Base-by-base conservation (phyloP, 2,113 vertebrate genomes). In the Rhynchopsitta pachyrhyncha region DNA sequence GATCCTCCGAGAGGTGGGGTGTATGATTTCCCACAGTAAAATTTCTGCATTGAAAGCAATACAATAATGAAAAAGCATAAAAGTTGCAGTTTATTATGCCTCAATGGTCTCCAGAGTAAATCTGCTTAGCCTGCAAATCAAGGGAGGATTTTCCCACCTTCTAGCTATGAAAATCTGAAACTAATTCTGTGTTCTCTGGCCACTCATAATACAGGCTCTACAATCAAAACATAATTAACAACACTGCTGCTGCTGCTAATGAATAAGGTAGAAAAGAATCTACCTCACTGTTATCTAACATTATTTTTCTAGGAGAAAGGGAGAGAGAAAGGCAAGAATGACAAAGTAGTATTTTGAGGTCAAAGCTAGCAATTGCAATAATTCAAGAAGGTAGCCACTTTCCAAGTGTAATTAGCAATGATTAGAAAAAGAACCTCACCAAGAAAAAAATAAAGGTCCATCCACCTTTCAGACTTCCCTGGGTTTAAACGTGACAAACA, bases 181-280 rank as follows among this genome's bases (percentile, higher is more conserved):
- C 66, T 86, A 94, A 95, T 95, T 96, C 78, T 90, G 92, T 96
- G 93, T 95, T 96, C 85, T 92, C 85, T 81, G 93, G 74, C 86
- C 77, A 79, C 74, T 83, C 88, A 64, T 83, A 90, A 95, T 78
- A 86, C n/a, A 75, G 68, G 29, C 55, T 94, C 60, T 78, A 60
- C 86, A 96, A 95, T 88, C 95, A 90, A 88, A 97, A 96, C 73
- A 90, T 78, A 95, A 94, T 96, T 96, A 97, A 88, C 68, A 90
- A 71, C 85, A 68, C 33, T 67, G 74, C 78, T 82, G 62, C 71
- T 85, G 67, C 87, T 80, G 63, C 71, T 93, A 94, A 95, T 94
- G 81, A 95, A 76, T 93, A 81, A 90, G 50, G 39, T 92, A 78
- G 71, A 46, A 90, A 90, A 90, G 46, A 95, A 84, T 78, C 73